Evolutionary conservation across 2,113 vertebrate species (phyloP).

Genomic region (Haemorhous mexicanus): DNA sequence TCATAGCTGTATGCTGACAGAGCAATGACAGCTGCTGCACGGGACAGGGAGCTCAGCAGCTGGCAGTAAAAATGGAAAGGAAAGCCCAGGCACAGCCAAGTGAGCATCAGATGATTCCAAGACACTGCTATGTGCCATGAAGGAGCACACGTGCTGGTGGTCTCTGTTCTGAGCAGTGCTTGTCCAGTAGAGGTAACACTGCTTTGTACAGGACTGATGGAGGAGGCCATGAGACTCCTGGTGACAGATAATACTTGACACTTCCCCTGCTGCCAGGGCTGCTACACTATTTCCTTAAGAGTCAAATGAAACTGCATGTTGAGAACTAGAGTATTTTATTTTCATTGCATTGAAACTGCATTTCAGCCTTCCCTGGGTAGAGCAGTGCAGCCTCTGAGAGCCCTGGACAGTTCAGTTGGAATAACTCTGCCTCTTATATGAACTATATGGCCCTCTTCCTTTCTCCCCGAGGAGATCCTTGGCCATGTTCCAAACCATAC

Average conservation of each 20-base stretch:
- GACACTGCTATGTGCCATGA: not conserved
- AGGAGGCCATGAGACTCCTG: not conserved
- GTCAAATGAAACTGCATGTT: not conserved
- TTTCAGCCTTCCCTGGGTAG: not conserved
- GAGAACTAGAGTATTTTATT: not conserved
- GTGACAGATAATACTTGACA: not conserved
- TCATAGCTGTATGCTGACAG: not conserved
- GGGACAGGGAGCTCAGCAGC: not conserved
- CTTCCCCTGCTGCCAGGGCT: not conserved
- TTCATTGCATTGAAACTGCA: not conserved
- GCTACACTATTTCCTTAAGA: not conserved
- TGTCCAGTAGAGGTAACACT: not conserved
- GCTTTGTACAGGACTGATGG: not conserved
- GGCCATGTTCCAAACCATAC: not conserved
- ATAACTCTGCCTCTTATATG: not conserved
- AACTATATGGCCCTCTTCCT: not conserved
- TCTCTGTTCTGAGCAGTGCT: not conserved
- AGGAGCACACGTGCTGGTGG: not conserved
- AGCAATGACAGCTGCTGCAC: not conserved
- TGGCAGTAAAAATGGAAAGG: not conserved
- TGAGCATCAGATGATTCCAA: not conserved
- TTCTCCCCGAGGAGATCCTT: not conserved
- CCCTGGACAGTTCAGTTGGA: not conserved
- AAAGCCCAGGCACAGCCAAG: not conserved
- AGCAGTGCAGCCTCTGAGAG: not conserved